These are phyloP conservation scores for Oligia strigilis DNA, from an alignment of 2,888 invertebrate species.

Conservation along the genomic window DNA sequence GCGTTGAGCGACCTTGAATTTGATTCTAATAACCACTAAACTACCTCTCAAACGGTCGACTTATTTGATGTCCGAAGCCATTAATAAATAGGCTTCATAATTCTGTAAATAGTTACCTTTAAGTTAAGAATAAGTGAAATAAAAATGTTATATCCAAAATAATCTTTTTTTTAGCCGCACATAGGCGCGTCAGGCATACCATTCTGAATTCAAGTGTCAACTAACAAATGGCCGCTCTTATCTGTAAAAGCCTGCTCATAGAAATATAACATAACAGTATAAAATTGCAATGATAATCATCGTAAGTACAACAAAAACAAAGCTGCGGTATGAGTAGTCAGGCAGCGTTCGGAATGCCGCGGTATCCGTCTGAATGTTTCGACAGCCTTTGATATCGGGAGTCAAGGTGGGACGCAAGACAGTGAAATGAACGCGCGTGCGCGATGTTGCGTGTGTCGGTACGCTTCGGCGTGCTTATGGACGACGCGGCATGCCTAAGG, in stretches of 20 bases:
- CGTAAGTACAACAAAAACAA: no score
- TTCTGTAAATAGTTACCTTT: constrained; percentile 31
- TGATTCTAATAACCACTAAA: background rate
- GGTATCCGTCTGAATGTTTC: no score
- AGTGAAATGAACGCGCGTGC: no score
- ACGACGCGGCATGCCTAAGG: no score
- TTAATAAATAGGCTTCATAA: background rate
- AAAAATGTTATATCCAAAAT: background rate
- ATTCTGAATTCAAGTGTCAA: background rate
- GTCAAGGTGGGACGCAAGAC: background rate
- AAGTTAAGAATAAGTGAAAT: constrained; percentile 3
- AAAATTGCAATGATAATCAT: no score
- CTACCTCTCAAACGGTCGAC: background rate
- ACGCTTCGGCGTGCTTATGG: no score
- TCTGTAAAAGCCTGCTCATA: no score
- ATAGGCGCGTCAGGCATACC: background rate
- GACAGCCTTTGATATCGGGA: background rate
- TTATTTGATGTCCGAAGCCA: background rate
- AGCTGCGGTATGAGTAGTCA: no score
- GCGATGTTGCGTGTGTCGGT: no score
- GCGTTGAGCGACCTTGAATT: background rate
- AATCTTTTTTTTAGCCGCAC: background rate
- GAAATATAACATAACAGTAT: no score
- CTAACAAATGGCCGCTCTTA: background rate
- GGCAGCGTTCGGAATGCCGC: no score